Conservation (phyloP, 64 coral and sea anemone genomes). For the Anthopleura sola region DNA sequence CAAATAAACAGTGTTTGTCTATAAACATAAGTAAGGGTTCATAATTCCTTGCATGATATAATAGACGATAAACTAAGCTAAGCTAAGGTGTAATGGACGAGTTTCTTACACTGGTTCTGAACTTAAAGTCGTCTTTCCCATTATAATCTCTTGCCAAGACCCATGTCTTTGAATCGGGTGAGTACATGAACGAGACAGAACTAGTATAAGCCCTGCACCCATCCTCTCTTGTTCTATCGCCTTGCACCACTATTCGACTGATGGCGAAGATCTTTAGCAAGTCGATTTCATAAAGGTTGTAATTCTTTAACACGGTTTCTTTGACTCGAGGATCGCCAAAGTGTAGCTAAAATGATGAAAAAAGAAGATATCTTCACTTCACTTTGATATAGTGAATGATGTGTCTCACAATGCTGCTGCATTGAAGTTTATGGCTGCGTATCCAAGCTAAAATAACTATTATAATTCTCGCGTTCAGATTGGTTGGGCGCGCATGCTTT, state of each 20-base stretch:
- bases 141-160: not conserved
- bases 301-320: not conserved
- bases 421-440: too few species aligned
- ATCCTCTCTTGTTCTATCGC: not conserved
- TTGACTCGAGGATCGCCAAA: slow-evolving; percentile 14
- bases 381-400: not conserved
- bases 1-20: too few species aligned
- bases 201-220: not conserved
- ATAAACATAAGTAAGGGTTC: too few species aligned
- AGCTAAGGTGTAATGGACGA: not conserved
- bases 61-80: not conserved
- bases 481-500: too few species aligned
- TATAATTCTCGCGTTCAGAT: too few species aligned
- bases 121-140: slow-evolving; percentile 3
- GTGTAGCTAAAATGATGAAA: not conserved
- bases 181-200: slow-evolving; percentile 9
- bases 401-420: too few species aligned
- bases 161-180: not conserved
- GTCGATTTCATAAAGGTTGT: not conserved
- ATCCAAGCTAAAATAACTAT: too few species aligned
- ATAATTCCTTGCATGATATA: too few species aligned
- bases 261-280: slow-evolving; percentile 21
- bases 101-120: not conserved
- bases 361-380: not conserved
- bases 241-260: not conserved